A percentile compares a stretch with the other conserved stretches of the same genome.
phyloP scores from a whole-genome alignment of 2,797 vertebrate species.

The Falco berigora region DNA sequence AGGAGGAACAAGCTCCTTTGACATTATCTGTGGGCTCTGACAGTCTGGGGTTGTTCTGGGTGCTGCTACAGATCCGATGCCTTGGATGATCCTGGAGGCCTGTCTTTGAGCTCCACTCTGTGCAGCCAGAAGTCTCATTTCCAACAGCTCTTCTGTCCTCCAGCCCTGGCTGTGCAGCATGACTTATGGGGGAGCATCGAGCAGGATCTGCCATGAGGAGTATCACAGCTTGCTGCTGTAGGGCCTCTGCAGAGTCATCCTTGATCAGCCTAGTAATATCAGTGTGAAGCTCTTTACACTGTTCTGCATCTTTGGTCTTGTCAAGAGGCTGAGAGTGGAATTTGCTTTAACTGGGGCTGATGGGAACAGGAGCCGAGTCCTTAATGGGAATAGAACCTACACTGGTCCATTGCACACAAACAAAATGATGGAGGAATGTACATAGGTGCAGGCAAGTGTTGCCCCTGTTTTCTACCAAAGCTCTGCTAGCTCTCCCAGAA shows the following conservation, averaged over 20 bases:
- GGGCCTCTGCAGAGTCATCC: not conserved
- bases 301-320: not conserved
- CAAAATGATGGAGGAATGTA: rapidly evolving
- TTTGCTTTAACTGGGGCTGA: not conserved
- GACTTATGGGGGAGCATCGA: not conserved
- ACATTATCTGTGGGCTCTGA: not conserved
- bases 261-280: not conserved
- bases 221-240: not conserved
- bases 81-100: not conserved
- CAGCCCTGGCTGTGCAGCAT: not conserved
- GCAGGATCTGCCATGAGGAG: not conserved
- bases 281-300: not conserved
- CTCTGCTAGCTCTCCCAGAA: not conserved
- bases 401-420: not conserved
- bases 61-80: not conserved
- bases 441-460: not conserved
- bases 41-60: not conserved
- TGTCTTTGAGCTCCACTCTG: not conserved
- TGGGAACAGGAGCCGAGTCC: not conserved
- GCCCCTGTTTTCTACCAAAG: not conserved
- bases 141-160: not conserved
- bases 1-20: not conserved
- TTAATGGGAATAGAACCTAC: rapidly evolving
- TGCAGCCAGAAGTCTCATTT: not conserved
- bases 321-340: not conserved